Base-by-base conservation (phyloP, 2,888 invertebrate genomes). In the Sinelater perroti region DNA sequence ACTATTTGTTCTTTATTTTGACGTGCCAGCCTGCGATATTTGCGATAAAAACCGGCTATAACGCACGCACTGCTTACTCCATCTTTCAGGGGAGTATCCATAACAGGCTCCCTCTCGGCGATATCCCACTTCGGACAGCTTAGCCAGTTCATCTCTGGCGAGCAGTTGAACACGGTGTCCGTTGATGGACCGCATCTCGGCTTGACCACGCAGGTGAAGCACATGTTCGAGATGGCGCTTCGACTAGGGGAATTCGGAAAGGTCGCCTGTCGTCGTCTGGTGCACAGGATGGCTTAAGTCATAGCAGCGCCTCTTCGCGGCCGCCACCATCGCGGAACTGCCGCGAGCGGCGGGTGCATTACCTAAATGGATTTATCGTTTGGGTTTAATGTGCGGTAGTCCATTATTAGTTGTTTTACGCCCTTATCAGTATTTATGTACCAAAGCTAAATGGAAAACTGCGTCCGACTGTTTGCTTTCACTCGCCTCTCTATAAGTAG, bases 391-490 rank as follows among this genome's bases (percentile, higher is more conserved):
- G 21, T 21, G 13, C 20, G 21, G 38, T 38, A 38, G 38, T 24
- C 20, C 24, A 38, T 38, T 13, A 38, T 38, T 38, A 21, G 3
- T 20, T 21, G 1, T 17, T 35, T 38, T 38, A 16, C 17, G 16
- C 16, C n/a, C 11, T 38, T 38, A 38, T 38, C 38, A 18, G 11
- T 24, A n/a, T 8, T 36, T 36, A 5, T 16, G 20, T 38, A 38
- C 21, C 17, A 16, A 16, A 16, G 35, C 8, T 21, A 28, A 44
- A 26, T 26, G 26, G 13, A 13, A 10, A 8, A 44, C 2, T 11
- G 10, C 17, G n/a, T 28, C 4, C 13, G 20, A 21, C 4, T 44
- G 44, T 44, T 44, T 44, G 28, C 26, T 16, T 26, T n/a, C 44
- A 28, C 44, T 44, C 16, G 21, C 18, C 21, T 38, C 21, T 21